Evolutionary conservation across 2,797 vertebrate genomes (phyloP).

Genomic region (Rhinichthys osculus): DNA sequence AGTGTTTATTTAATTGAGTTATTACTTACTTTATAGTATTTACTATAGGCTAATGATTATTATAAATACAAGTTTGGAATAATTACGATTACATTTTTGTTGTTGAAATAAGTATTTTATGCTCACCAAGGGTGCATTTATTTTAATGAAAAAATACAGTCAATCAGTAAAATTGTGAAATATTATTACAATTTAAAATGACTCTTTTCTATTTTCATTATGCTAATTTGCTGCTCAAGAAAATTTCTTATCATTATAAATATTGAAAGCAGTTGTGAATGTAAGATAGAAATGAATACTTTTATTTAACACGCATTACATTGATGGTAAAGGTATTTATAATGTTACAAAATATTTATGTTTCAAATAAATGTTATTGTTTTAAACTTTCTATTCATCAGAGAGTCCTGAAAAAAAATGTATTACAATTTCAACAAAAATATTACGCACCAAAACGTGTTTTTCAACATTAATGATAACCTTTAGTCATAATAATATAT

Average conservation of each 20-base stretch:
- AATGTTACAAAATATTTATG: not conserved
- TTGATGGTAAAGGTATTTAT: not conserved
- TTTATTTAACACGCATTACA: not conserved
- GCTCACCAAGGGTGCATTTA: not conserved
- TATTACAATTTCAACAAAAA: no score
- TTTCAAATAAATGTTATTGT: no score
- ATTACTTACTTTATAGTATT: not conserved
- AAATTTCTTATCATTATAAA: not conserved
- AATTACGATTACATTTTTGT: not conserved
- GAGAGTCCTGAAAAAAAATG: no score
- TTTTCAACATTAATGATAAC: no score
- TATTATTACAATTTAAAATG: not conserved
- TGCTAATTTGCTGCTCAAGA: not conserved
- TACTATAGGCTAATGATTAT: not conserved
- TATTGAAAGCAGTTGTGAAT: not conserved
- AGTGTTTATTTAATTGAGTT: not conserved
- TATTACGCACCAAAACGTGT: no score
- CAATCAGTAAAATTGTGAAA: not conserved
- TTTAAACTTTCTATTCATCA: no score
- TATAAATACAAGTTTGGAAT: not conserved
- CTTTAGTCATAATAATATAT: not conserved
- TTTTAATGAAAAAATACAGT: not conserved
- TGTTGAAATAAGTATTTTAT: no score
- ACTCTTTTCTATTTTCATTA: not conserved
- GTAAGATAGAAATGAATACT: not conserved